A percentile compares a stretch with the other conserved stretches of the same genome.
phyloP scores from a whole-genome alignment of 1,140 invertebrate genomes.

The Leptestheria dahalacensis region DNA sequence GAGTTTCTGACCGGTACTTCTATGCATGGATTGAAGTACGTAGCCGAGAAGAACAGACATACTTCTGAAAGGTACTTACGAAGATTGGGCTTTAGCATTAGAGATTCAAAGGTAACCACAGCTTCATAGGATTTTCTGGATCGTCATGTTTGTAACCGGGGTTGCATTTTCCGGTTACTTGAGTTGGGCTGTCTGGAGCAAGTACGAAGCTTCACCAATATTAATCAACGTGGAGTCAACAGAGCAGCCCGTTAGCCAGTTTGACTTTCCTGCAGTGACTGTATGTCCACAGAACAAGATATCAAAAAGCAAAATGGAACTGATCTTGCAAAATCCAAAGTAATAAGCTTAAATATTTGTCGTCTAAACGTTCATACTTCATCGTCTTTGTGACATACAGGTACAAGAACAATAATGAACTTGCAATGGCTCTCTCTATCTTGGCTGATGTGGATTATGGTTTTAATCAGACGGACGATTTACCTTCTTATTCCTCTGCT shows the following conservation, averaged over 20 bases:
- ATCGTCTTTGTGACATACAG: not conserved
- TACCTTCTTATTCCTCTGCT: not conserved
- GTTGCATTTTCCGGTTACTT: constrained; percentile 10
- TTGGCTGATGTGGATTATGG: not conserved
- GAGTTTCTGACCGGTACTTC: constrained; percentile 16
- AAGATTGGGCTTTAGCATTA: not conserved
- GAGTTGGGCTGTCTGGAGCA: constrained; percentile 5
- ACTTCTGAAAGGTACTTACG: constrained; percentile 11
- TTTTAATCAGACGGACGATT: not conserved
- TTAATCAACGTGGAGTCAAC: constrained; percentile 7
- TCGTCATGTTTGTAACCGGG: constrained; percentile 6
- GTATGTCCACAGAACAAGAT: constrained; percentile 15
- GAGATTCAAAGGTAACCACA: not conserved
- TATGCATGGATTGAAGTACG: constrained; percentile 17
- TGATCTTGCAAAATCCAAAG: constrained; percentile 1
- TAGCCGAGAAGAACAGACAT: constrained; percentile 11
- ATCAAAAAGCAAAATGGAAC: constrained; percentile 7
- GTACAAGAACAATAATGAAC: not conserved
- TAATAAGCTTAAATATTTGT: not conserved
- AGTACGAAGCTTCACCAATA: constrained; percentile 9
- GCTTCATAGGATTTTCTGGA: not conserved
- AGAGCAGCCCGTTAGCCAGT: constrained; percentile 5
- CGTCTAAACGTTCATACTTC: not conserved
- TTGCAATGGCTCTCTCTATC: not conserved
- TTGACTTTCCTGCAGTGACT: constrained; percentile 18